Percentiles rank a stretch among this genome's conserved stretches.
These are phyloP conservation scores for Ramphastos sulfuratus DNA, from an alignment of 2,113 vertebrate genomes.

Conservation along the genomic window DNA sequence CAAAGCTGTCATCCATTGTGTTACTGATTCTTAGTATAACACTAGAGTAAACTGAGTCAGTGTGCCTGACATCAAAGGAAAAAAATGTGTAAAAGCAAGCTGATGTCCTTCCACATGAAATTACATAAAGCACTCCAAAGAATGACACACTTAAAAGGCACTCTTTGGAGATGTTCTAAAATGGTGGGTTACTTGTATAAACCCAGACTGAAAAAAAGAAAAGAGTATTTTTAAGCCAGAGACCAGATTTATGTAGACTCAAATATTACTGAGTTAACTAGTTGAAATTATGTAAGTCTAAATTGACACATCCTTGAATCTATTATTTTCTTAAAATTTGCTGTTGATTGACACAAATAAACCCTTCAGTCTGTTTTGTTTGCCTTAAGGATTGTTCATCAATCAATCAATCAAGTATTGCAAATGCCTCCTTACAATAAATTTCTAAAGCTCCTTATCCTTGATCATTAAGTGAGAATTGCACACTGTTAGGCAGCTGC, in stretches of 20 bases:
- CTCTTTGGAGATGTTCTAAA: not conserved
- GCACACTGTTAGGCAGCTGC: not conserved
- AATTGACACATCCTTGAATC: not conserved
- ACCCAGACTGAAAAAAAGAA: not conserved
- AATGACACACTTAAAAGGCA: not conserved
- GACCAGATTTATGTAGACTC: not conserved
- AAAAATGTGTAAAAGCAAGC: not conserved
- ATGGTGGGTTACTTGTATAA: not conserved
- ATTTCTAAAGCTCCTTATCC: not conserved
- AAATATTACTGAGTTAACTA: not conserved
- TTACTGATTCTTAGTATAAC: not conserved
- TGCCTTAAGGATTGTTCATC: not conserved
- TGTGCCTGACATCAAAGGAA: not conserved
- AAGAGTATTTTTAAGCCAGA: not conserved
- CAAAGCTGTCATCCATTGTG: not conserved
- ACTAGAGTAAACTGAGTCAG: not conserved
- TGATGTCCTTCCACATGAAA: accelerated
- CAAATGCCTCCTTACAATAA: not conserved
- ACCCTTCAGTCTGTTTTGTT: not conserved
- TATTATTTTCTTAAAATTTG: not conserved
- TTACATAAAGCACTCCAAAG: accelerated
- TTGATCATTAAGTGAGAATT: not conserved
- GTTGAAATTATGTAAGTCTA: not conserved
- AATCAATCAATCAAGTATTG: not conserved
- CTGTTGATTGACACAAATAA: not conserved